Base-by-base conservation (phyloP, 1,140 invertebrate genomes). In the Saccostrea cuccullata region DNA sequence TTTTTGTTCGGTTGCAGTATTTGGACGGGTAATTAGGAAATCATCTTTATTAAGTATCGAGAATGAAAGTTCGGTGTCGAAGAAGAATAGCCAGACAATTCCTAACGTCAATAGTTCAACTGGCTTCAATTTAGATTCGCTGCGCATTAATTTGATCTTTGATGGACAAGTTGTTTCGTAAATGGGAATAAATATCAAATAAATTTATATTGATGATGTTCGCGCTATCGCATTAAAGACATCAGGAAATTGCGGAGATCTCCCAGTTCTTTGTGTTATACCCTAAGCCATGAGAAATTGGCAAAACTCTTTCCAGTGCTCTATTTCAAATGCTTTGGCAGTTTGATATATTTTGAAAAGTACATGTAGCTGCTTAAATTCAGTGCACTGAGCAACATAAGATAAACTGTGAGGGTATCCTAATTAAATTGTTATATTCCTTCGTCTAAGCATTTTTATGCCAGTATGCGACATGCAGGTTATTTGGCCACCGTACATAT, bases 131-230 rank as follows among this genome's bases (percentile, higher is more conserved):
- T 77, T 77, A 77, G 70, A 77, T 36, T 77, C 70, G 13, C 26
- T 26, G 70, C 70, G 15, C 70, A 77, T 36, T 36, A 30, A 77
- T 77, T 77, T 77, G 30, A 8, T 77, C 26, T 15, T 30, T 77
- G 70, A 77, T 77, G 26, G 70, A 77, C 70, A 77, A 30, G 26
- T 36, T 30, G 70, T 26, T 77, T 77, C 70, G 13, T 36, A 77
- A 77, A 77, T 26, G 23, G 26, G 70, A 77, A 77, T 26, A 77
- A 77, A 77, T 77, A 67, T 23, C 60, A 20, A 67, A 67, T 67
- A 67, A 67, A 17, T 47, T 47, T 47, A 47, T 47, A 67, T 67
- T 20, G 23, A 67, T 23, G 23, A 23, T 23, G 23, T 77, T 77
- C 70, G 30, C 70, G 13, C 26, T 26, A 30, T 36, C 30, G 70